phyloP scores from a whole-genome alignment of 2,888 invertebrate genomes.

The Colletes collaris region DNA sequence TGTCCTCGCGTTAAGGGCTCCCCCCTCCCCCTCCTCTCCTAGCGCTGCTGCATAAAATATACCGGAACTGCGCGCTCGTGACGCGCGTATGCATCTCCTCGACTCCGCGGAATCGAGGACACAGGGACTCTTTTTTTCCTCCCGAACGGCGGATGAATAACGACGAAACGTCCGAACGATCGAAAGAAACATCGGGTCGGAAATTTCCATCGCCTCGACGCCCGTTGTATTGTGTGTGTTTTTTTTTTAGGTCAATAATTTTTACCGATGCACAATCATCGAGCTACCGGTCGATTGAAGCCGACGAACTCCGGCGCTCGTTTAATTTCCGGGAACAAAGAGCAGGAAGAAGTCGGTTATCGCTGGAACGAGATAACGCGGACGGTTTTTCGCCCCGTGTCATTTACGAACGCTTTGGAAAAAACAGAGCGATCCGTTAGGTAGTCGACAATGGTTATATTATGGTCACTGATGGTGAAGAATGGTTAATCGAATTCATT shows the following conservation, averaged over 20 bases:
- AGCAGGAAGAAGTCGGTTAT: neutral
- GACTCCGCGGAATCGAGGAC: neutral
- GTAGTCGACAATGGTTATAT: too few species aligned
- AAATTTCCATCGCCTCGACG: too few species aligned
- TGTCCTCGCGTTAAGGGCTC: slow-evolving; percentile 31
- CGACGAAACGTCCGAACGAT: neutral
- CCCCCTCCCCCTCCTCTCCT: neutral
- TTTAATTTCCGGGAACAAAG: slow-evolving; percentile 19
- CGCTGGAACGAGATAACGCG: neutral
- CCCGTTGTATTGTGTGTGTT: too few species aligned
- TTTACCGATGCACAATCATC: slow-evolving; percentile 4
- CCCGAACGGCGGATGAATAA: slow-evolving; percentile 13
- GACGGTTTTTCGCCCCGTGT: too few species aligned
- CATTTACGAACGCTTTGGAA: neutral
- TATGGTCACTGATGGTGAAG: too few species aligned
- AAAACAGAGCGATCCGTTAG: neutral
- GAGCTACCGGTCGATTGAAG: neutral
- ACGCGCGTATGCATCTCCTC: slow-evolving; percentile 12
- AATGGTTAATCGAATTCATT: too few species aligned
- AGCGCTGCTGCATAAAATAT: slow-evolving; percentile 47
- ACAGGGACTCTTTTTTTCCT: slow-evolving; percentile 10
- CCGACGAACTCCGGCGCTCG: slow-evolving; percentile 1
- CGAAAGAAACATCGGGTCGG: too few species aligned
- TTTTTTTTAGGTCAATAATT: slow-evolving; percentile 53
- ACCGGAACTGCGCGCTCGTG: slow-evolving; percentile 19